Evolutionary conservation across 2,113 vertebrate species (phyloP).

Genomic region (Malurus elegans): DNA sequence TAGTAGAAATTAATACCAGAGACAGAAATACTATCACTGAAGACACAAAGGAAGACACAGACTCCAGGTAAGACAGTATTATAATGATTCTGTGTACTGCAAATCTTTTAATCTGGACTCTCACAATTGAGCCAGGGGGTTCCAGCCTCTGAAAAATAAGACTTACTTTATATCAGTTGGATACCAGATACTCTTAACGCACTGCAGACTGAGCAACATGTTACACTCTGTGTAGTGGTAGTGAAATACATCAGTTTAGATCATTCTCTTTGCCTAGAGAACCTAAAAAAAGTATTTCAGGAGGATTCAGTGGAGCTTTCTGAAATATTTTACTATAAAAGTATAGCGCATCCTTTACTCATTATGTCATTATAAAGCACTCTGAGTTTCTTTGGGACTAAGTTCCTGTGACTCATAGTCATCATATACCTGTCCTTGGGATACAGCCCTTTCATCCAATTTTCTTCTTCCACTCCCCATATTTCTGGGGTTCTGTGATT

Average conservation of each 20-base stretch:
- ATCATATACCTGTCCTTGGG: background rate
- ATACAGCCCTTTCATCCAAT: background rate
- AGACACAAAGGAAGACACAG: background rate
- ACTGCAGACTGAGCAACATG: background rate
- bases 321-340: background rate
- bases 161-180: background rate
- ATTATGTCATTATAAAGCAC: background rate
- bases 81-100: background rate
- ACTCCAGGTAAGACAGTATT: background rate
- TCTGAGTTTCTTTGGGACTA: background rate
- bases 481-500: background rate
- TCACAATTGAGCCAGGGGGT: background rate
- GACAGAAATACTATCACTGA: background rate
- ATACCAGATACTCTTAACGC: background rate
- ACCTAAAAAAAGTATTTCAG: background rate
- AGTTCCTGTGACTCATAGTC: background rate
- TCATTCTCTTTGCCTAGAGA: background rate
- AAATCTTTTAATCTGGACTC: conserved; percentile 12
- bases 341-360: background rate
- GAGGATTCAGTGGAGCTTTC: background rate
- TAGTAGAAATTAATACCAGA: background rate
- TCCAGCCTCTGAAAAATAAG: background rate
- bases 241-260: background rate
- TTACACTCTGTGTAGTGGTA: background rate
- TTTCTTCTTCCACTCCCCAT: background rate